phyloP scores from a whole-genome alignment of 92 coral and sea anemone genomes.

The Galaxea fascicularis region DNA sequence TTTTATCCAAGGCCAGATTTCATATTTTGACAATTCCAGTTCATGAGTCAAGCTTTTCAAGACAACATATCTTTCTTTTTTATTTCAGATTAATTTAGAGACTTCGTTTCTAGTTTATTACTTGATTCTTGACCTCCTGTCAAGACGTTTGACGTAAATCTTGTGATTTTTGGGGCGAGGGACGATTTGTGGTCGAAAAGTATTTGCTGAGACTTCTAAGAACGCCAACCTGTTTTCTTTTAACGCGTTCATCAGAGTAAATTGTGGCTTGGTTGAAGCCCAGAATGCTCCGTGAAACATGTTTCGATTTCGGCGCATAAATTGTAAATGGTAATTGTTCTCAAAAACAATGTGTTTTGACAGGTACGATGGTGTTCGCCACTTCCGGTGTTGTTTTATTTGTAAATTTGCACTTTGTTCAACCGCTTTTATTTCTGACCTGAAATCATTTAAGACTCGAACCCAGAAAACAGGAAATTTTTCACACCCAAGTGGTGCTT shows the following conservation, averaged over 20 bases:
- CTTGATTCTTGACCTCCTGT: neutral
- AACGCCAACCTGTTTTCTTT: neutral
- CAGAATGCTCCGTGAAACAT: neutral
- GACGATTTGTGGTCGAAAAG: constrained; percentile 15
- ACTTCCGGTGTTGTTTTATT: constrained; percentile 26
- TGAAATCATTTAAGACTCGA: neutral
- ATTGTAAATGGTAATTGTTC: constrained; percentile 8
- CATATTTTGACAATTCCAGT: neutral
- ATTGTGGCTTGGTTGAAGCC: neutral
- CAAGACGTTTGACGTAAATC: neutral
- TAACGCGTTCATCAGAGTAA: neutral
- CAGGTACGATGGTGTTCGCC: neutral
- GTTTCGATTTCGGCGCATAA: neutral
- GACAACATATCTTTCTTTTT: neutral
- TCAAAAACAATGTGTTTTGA: constrained; percentile 11
- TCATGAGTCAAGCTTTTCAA: neutral
- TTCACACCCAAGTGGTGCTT: neutral
- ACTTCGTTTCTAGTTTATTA: neutral
- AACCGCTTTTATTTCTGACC: constrained; percentile 1
- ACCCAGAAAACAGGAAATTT: neutral
- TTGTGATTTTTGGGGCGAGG: constrained; percentile 1
- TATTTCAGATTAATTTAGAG: neutral
- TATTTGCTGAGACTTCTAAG: neutral
- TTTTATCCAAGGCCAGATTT: neutral
- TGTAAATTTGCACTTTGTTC: constrained; percentile 7